Percentiles rank a stretch among this genome's conserved stretches.
Conservation (phyloP, 2,113 vertebrate genomes). For the Rhinoptilus africanus region DNA sequence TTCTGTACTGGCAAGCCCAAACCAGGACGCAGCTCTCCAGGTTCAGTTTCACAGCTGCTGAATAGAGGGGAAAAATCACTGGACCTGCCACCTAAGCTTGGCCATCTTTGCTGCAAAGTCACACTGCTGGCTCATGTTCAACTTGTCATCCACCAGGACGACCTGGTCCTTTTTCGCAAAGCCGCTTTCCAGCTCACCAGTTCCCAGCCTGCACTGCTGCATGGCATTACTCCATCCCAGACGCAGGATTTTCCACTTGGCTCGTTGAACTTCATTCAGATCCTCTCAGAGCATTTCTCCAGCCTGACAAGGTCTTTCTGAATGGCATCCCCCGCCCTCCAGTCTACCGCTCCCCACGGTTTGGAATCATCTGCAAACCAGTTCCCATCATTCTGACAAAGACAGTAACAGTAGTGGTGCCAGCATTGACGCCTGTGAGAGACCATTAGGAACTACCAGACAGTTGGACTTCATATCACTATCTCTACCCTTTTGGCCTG, state of each 20-base stretch:
- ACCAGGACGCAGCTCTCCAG: background rate
- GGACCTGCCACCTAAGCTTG: background rate
- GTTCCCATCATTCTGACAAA: background rate
- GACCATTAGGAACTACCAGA: background rate
- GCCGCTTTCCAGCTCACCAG: background rate
- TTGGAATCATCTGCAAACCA: background rate
- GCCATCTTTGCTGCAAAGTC: background rate
- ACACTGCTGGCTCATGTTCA: background rate
- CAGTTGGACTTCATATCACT: background rate
- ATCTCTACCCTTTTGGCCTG: background rate
- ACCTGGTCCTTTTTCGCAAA: background rate
- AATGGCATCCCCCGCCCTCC: background rate
- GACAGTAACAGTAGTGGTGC: background rate
- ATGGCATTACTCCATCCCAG: background rate
- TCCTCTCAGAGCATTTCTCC: background rate
- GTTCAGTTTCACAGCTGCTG: background rate
- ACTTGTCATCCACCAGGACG: background rate
- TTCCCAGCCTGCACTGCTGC: background rate
- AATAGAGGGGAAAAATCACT: background rate
- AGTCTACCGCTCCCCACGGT: background rate
- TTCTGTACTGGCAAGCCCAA: background rate
- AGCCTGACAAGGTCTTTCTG: background rate
- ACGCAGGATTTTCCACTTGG: background rate
- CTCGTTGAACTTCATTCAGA: background rate
- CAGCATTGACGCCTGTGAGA: fast-evolving